A percentile compares a stretch with the other conserved stretches of the same genome.
phyloP scores from a whole-genome alignment of 2,888 invertebrate species.

The Nowickia ferox region DNA sequence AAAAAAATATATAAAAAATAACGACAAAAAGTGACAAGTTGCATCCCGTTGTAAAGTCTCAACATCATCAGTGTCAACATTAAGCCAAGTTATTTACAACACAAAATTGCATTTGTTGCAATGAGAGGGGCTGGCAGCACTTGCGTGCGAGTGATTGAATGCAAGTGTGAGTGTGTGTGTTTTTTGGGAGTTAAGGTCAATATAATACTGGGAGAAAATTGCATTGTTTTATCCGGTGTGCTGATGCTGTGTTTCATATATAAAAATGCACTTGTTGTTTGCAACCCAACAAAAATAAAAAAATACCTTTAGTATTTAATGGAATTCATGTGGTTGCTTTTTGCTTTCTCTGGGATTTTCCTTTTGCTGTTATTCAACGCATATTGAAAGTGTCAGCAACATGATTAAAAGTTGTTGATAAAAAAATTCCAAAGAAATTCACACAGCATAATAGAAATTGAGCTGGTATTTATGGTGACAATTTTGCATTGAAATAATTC shows the following conservation, averaged over 20 bases:
- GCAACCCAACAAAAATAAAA: neutral
- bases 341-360: neutral
- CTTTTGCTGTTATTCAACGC: neutral
- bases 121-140: neutral
- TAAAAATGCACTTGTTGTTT: slow-evolving; percentile 11
- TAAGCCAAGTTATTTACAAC: slow-evolving; percentile 52
- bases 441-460: slow-evolving; percentile 1
- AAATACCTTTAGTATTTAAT: slow-evolving; percentile 19
- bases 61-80: slow-evolving; percentile 62
- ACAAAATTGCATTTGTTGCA: slow-evolving; percentile 13
- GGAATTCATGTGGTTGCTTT: slow-evolving; percentile 23
- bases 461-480: neutral
- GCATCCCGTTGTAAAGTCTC: slow-evolving; percentile 68
- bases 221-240: slow-evolving; percentile 10
- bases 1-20: slow-evolving; percentile 34
- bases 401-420: slow-evolving; percentile 41
- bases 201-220: slow-evolving; percentile 1
- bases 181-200: slow-evolving; percentile 40
- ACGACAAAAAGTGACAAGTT: slow-evolving; percentile 65
- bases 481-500: neutral
- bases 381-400: slow-evolving; percentile 53
- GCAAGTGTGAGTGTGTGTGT: neutral
- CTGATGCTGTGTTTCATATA: slow-evolving; percentile 28
- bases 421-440: neutral
- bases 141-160: neutral